Percentiles rank a stretch among this genome's conserved stretches.
phyloP scores from a whole-genome alignment of 2,113 vertebrate species.

The Phalacrocorax aristotelis region DNA sequence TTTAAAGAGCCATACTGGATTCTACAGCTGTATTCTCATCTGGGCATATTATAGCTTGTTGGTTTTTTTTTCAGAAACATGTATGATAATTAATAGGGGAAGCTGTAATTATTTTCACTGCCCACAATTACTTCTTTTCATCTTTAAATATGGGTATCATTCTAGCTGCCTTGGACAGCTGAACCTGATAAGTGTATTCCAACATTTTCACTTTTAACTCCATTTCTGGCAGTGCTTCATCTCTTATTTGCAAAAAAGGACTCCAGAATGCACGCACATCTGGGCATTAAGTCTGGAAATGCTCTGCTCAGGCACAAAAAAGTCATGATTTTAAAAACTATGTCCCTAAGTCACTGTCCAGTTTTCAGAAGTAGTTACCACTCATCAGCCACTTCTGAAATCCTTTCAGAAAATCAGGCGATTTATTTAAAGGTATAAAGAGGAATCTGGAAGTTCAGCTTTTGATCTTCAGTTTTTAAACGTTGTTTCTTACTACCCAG shows the following conservation, averaged over 20 bases:
- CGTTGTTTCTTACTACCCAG: neutral
- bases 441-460: neutral
- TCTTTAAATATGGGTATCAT: neutral
- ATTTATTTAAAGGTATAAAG: neutral
- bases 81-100: neutral
- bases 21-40: neutral
- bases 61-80: neutral
- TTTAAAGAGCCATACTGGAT: neutral
- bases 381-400: neutral
- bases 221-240: neutral
- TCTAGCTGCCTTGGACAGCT: neutral
- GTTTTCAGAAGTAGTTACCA: neutral
- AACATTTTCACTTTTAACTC: neutral
- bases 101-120: neutral
- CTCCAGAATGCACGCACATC: neutral
- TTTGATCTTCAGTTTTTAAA: neutral
- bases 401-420: neutral
- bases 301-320: neutral
- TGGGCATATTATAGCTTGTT: neutral
- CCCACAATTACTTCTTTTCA: neutral
- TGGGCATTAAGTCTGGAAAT: neutral
- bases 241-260: neutral
- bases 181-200: neutral
- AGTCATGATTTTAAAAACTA: neutral
- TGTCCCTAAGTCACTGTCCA: neutral